Conservation (phyloP, 2,888 invertebrate species). For the Sinhomidia bicolor region DNA sequence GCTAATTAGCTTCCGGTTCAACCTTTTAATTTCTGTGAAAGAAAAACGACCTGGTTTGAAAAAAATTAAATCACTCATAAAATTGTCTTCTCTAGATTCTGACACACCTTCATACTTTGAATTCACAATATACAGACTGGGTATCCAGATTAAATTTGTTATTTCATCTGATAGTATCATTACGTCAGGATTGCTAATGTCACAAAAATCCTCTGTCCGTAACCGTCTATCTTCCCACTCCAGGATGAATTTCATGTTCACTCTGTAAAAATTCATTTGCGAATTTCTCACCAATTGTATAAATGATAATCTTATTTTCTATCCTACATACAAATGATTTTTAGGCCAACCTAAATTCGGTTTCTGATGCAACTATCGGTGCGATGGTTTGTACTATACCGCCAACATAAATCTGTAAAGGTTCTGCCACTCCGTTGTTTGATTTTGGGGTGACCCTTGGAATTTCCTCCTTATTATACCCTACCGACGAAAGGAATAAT, state of each 20-base stretch:
- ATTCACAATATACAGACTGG: conserved; percentile 92
- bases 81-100: background rate
- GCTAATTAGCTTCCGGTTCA: conserved; percentile 44
- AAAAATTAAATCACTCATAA: too few species aligned
- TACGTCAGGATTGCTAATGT: conserved; percentile 80
- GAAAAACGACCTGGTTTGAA: background rate
- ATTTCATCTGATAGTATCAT: conserved; percentile 90
- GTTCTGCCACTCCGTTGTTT: background rate
- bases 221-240: conserved; percentile 85
- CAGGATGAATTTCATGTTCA: conserved; percentile 80
- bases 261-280: conserved; percentile 83
- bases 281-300: background rate
- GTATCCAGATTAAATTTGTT: conserved; percentile 92
- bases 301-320: background rate
- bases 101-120: conserved; percentile 89
- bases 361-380: conserved; percentile 94
- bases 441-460: background rate
- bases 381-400: conserved; percentile 93
- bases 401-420: conserved; percentile 86
- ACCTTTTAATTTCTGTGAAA: conserved; percentile 43
- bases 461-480: background rate
- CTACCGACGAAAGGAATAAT: background rate
- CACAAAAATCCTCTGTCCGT: conserved; percentile 78
- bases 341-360: conserved; percentile 86
- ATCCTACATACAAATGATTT: background rate